Percentiles rank a stretch among this genome's conserved stretches.
Conservation (phyloP, 2,113 vertebrate species). For the Actenoides lindsayi region DNA sequence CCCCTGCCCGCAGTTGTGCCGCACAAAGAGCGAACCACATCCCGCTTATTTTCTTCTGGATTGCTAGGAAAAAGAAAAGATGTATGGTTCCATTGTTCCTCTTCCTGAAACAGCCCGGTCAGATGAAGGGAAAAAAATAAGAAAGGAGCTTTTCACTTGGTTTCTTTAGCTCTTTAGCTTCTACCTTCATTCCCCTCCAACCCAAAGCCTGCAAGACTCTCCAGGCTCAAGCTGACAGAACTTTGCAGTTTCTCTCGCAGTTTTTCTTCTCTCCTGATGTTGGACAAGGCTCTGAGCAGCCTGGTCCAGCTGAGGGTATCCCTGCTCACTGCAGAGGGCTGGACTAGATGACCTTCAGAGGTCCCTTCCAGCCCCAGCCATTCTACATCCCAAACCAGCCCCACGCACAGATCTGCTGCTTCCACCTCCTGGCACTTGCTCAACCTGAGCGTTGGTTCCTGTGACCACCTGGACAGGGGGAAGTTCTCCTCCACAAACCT, state of each 20-base stretch:
- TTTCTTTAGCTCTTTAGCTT: neutral
- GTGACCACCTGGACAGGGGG: fast-evolving
- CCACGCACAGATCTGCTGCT: neutral
- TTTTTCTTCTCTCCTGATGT: neutral
- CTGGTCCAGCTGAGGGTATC: too few relatives aligned
- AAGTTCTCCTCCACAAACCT: neutral
- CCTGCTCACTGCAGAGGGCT: too few relatives aligned
- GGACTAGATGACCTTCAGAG: too few relatives aligned
- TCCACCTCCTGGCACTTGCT: neutral
- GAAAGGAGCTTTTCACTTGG: neutral
- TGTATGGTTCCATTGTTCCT: fast-evolving
- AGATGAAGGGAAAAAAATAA: neutral
- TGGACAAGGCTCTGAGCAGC: too few relatives aligned
- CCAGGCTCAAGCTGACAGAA: neutral
- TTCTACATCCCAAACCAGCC: neutral
- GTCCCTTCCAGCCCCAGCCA: too few relatives aligned
- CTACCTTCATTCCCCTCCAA: neutral
- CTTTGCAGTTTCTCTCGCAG: neutral
- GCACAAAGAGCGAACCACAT: neutral
- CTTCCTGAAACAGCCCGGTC: neutral
- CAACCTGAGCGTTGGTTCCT: fast-evolving
- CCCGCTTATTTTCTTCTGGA: neutral
- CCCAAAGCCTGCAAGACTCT: neutral
- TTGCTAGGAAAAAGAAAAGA: neutral
- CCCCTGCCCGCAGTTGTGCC: neutral